Percentiles rank a stretch among this genome's conserved stretches.
Conservation (phyloP, 2,888 invertebrate genomes). For the Acleris emargana region DNA sequence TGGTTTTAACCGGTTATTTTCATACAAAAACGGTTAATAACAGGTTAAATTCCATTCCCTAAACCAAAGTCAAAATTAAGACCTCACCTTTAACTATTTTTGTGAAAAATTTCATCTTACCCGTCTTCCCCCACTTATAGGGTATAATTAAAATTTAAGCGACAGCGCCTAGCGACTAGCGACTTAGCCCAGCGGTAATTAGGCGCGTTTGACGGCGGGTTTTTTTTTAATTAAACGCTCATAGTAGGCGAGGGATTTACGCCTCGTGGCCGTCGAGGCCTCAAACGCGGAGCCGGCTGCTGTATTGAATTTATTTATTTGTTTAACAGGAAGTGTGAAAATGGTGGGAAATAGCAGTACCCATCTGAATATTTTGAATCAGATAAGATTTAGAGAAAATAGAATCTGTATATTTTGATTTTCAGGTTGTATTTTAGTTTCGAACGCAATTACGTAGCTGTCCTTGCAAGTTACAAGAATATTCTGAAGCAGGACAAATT, state of each 20-base stretch:
- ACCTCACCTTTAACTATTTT: background rate
- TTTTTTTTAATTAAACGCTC: conserved; percentile 53
- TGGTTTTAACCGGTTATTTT: too few relatives aligned
- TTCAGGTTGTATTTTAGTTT: too few relatives aligned
- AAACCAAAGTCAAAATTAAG: background rate
- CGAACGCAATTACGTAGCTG: too few relatives aligned
- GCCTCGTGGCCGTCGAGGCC: background rate
- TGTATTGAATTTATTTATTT: background rate
- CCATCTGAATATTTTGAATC: too few relatives aligned
- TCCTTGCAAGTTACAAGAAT: too few relatives aligned
- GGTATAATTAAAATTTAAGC: conserved; percentile 35
- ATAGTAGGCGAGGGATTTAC: conserved; percentile 39
- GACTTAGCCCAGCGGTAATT: conserved; percentile 39
- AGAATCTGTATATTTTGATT: too few relatives aligned
- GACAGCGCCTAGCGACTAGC: conserved; percentile 30
- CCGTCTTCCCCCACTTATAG: conserved; percentile 28
- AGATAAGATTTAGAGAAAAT: too few relatives aligned
- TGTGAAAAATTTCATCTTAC: conserved; percentile 10
- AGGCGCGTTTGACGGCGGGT: conserved; percentile 41
- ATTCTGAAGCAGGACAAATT: too few relatives aligned
- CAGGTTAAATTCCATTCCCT: too few relatives aligned
- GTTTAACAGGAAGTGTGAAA: background rate
- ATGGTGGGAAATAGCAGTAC: too few relatives aligned
- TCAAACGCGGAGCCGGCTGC: conserved; percentile 19
- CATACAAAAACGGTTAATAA: too few relatives aligned